Conservation (phyloP, 2,797 vertebrate species). For the Enteromius trimaculatus region DNA sequence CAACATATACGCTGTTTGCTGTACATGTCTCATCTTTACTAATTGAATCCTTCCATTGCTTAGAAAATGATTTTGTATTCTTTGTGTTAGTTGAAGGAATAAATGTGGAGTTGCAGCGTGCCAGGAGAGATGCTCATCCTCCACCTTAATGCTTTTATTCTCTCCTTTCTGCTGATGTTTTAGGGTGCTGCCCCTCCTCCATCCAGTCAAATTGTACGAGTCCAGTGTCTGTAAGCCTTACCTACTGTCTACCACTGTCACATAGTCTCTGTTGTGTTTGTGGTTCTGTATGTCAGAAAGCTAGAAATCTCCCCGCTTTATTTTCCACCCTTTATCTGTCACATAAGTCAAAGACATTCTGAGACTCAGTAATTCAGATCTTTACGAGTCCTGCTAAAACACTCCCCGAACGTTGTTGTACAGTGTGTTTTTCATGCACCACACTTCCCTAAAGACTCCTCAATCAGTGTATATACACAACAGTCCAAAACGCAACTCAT, state of each 20-base stretch:
- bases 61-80: not conserved
- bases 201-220: slow-evolving; percentile 95
- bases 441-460: slow-evolving; percentile 5
- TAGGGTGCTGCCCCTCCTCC: slow-evolving; percentile 83
- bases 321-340: slow-evolving; percentile 16
- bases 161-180: slow-evolving; percentile 66
- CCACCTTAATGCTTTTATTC: slow-evolving; percentile 53
- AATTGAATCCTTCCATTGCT: not conserved
- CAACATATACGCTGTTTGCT: slow-evolving; percentile 13
- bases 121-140: slow-evolving; percentile 19
- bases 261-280: slow-evolving; percentile 69
- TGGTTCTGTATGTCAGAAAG: slow-evolving; percentile 48
- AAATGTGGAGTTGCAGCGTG: slow-evolving; percentile 10
- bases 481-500: slow-evolving; percentile 15
- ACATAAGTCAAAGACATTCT: not conserved
- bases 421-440: slow-evolving; percentile 9
- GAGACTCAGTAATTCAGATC: slow-evolving; percentile 30
- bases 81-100: not conserved
- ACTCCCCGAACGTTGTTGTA: not conserved
- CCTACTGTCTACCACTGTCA: slow-evolving; percentile 77
- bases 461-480: not conserved
- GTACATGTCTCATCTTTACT: slow-evolving; percentile 15
- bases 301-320: not conserved
- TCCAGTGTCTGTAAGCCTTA: slow-evolving; percentile 85
- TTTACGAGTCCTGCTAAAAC: not conserved